Percentiles rank a stretch among this genome's conserved stretches.
These are phyloP conservation scores for Apostichopus japonicus DNA, from an alignment of 35 echinoderm and acorn worm species.

Conservation along the genomic window DNA sequence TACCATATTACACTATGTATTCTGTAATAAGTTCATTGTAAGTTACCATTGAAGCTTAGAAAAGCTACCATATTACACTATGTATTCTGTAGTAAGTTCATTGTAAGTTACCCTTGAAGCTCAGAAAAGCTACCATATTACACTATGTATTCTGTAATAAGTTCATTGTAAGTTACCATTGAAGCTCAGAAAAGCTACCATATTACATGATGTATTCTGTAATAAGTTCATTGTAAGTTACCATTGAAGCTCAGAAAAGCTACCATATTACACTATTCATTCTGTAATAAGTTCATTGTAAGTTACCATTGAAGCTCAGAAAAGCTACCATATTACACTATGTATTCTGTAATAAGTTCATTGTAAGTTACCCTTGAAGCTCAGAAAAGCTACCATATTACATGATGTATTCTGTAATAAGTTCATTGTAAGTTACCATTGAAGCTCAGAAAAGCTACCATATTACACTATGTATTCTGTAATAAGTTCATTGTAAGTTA, in stretches of 20 bases:
- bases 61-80: too few species aligned
- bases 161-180: slow-evolving; percentile 63
- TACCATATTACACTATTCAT: too few species aligned
- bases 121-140: neutral
- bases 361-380: slow-evolving; percentile 41
- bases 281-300: slow-evolving; percentile 76
- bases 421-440: slow-evolving; percentile 62
- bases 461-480: slow-evolving; percentile 68
- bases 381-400: neutral
- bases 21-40: slow-evolving; percentile 76
- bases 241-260: neutral
- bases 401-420: slow-evolving; percentile 63
- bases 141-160: slow-evolving; percentile 65
- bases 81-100: slow-evolving; percentile 71
- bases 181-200: neutral
- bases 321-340: neutral
- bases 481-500: slow-evolving; percentile 76
- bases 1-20: slow-evolving; percentile 18
- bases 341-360: slow-evolving; percentile 72
- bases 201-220: slow-evolving; percentile 38
- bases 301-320: neutral
- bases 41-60: neutral
- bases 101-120: slow-evolving; percentile 41
- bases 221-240: slow-evolving; percentile 76
- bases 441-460: neutral